Base-by-base conservation (phyloP, 2,113 vertebrate species). In the Prietella phreatophila region DNA sequence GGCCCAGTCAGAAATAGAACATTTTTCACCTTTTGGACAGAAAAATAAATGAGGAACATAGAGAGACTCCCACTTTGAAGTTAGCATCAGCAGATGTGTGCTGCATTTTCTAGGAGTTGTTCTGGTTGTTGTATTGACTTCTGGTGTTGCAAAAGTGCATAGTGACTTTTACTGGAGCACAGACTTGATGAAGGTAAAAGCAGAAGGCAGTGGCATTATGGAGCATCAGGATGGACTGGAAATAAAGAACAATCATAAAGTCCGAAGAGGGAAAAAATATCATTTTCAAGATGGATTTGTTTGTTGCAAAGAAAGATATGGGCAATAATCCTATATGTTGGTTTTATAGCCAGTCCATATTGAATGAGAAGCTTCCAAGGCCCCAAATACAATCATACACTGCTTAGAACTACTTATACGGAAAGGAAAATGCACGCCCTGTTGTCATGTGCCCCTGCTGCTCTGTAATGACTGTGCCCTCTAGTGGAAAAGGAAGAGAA, bases 391-490 rank as follows among this genome's bases (percentile, higher is more conserved):
- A 90, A 91, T 85, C 88, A 80, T 53, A 86, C 89, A 82, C 65
- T 60, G 86, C 90, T 93, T 58, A 87, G 88, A 89, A 88, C 89
- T 88, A 85, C 65, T 60, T 65, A n/a, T 42, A 60, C 84, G 90
- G 89, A 93, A 94, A 93, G 85, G 91, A 89, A 84, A 92, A 90
- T 89, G 58, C 90, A 86, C 87, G 86, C 89, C 91, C 91, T 67
- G 92, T 91, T 89, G 91, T 30, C 88, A 50, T 83, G 61, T 33
- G 55, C 60, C 61, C n/a, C 42, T 20, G 65, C 81, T 92, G 91
- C 79, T 85, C 91, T 90, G 91, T 92, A 84, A 88, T 86, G 88
- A 82, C 89, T 92, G 91, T 93, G 94, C 95, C 94, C 94, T 95
- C 95, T 94, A 94, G 95, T 94, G 95, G 71, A 79, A 2, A 1